Conservation (phyloP, 1,140 invertebrate genomes). For the Druon quercuslanigerum region DNA sequence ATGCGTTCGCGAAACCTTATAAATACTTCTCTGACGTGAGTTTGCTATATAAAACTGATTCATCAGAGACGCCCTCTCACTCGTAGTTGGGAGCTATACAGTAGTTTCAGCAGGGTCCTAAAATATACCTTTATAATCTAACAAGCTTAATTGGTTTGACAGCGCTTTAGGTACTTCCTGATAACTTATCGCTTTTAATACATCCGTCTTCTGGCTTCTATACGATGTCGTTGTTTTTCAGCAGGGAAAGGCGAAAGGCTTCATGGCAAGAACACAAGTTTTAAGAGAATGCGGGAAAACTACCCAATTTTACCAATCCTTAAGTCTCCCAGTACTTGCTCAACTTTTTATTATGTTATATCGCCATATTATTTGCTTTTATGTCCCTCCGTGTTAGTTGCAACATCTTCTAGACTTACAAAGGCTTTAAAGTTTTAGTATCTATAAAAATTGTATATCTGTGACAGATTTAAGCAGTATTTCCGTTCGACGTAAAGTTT, state of each 20-base stretch:
- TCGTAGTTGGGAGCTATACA: slow-evolving; percentile 6
- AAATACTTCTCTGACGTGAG: neutral
- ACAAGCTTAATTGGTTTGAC: slow-evolving; percentile 29
- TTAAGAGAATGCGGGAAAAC: slow-evolving; percentile 21
- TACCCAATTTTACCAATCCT: neutral
- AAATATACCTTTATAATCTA: slow-evolving; percentile 22
- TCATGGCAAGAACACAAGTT: neutral
- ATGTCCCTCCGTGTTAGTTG: neutral
- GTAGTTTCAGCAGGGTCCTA: slow-evolving; percentile 18
- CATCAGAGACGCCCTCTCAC: neutral
- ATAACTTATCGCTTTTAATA: slow-evolving; percentile 13
- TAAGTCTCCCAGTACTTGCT: neutral
- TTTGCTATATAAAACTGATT: slow-evolving; percentile 2
- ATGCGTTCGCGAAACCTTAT: neutral
- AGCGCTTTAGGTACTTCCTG: slow-evolving; percentile 4
- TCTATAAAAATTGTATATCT: neutral
- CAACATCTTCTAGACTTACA: slow-evolving; percentile 5
- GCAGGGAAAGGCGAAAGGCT: neutral
- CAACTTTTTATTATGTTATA: slow-evolving; percentile 9
- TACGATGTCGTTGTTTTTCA: slow-evolving; percentile 22
- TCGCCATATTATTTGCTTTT: slow-evolving; percentile 17
- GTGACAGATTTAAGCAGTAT: neutral
- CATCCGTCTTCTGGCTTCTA: slow-evolving; percentile 14
- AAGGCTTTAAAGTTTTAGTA: neutral
- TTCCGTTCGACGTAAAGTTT: neutral